Evolutionary conservation across 2,888 invertebrate species (phyloP).

Genomic region (Panopea generosa): DNA sequence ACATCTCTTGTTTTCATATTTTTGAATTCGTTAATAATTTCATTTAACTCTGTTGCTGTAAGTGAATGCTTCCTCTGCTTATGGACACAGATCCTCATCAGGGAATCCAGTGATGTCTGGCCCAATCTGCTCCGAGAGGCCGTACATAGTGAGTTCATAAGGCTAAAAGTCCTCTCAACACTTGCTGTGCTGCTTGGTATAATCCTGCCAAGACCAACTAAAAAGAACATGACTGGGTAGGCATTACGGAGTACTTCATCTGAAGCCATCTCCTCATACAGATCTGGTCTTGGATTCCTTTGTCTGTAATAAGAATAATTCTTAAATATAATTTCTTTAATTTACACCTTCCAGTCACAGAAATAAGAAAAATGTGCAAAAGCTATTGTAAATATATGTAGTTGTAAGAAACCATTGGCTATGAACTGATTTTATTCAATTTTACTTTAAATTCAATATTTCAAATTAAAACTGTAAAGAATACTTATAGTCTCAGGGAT

Average conservation of each 20-base stretch:
- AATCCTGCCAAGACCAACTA: constrained; percentile 2
- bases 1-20: constrained; percentile 7
- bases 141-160: constrained; percentile 16
- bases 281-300: neutral
- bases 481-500: too few species aligned
- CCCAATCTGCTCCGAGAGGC: neutral
- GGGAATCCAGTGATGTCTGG: constrained; percentile 8
- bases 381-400: too few species aligned
- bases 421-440: too few species aligned
- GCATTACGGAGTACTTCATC: constrained; percentile 1
- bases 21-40: neutral
- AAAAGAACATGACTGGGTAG: constrained; percentile 7
- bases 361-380: too few species aligned
- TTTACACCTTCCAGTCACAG: too few species aligned
- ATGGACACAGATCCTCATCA: constrained; percentile 13
- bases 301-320: constrained; percentile 8
- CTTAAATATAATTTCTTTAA: too few species aligned
- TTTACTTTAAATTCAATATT: too few species aligned
- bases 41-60: neutral
- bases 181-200: constrained; percentile 12
- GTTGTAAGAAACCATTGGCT: too few species aligned
- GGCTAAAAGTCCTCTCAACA: constrained; percentile 14
- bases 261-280: constrained; percentile 4
- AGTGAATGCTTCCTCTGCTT: neutral
- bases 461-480: too few species aligned